Conservation (phyloP, 1,140 invertebrate genomes). For the Drosophila obscura region DNA sequence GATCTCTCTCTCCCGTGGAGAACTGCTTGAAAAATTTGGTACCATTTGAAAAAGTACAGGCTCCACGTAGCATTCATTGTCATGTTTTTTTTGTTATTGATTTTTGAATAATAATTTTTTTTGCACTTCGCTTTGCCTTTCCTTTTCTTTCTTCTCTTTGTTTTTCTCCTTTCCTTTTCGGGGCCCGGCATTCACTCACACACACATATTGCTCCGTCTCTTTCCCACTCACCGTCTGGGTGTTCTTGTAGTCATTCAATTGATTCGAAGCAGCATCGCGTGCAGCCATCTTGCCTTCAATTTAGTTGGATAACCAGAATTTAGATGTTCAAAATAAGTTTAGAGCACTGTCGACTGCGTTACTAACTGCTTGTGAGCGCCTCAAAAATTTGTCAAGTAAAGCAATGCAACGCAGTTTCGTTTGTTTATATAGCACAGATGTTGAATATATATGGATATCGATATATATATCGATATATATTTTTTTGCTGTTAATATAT, state of each 20-base stretch:
- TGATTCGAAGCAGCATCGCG: constrained; percentile 89
- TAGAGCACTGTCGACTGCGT: background rate
- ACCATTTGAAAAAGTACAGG: constrained; percentile 24
- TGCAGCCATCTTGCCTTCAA: constrained; percentile 83
- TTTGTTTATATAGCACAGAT: constrained; percentile 60
- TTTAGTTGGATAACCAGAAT: constrained; percentile 56
- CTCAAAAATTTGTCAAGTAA: constrained; percentile 61
- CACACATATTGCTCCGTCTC: constrained; percentile 55
- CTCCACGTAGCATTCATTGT: constrained; percentile 27
- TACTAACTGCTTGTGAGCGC: constrained; percentile 18
- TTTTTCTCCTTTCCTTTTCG: constrained; percentile 12
- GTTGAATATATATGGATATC: constrained; percentile 11
- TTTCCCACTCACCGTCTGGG: constrained; percentile 85
- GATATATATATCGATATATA: no score
- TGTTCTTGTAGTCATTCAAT: constrained; percentile 87
- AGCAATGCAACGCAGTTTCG: constrained; percentile 43
- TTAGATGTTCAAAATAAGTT: constrained; percentile 29
- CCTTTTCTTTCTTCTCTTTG: constrained; percentile 12
- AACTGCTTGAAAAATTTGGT: constrained; percentile 16
- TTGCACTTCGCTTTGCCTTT: constrained; percentile 4
- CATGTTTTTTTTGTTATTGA: constrained; percentile 33
- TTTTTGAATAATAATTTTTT: constrained; percentile 18
- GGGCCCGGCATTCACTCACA: constrained; percentile 75
- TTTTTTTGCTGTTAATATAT: no score
- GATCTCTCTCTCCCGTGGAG: constrained; percentile 25